phyloP scores from a whole-genome alignment of 92 coral and sea anemone species.

The Porites evermanni region DNA sequence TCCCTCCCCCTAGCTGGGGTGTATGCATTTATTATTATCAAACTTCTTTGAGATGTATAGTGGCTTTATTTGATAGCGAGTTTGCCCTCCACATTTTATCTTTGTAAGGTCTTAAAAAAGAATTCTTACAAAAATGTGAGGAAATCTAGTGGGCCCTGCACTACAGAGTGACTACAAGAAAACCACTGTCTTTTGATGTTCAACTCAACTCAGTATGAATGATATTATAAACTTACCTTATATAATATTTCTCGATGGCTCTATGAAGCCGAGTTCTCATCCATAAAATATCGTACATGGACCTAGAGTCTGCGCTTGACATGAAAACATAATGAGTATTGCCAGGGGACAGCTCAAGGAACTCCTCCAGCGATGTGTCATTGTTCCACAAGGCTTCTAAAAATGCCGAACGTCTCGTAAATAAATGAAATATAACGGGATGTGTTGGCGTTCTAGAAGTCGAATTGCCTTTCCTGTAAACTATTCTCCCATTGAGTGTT shows the following conservation, averaged over 20 bases:
- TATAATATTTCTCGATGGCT: slow-evolving; percentile 73
- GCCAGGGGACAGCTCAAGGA: slow-evolving; percentile 79
- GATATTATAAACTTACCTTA: slow-evolving; percentile 69
- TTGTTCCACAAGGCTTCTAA: slow-evolving; percentile 93
- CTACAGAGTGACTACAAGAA: too few species aligned
- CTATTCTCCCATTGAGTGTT: slow-evolving; percentile 87
- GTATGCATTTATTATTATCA: too few species aligned
- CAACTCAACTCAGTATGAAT: too few species aligned
- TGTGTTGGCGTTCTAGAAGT: slow-evolving; percentile 67
- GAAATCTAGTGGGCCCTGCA: too few species aligned
- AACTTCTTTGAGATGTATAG: too few species aligned
- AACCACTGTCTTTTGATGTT: too few species aligned
- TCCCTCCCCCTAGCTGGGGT: too few species aligned
- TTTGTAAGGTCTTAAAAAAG: too few species aligned
- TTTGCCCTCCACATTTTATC: too few species aligned
- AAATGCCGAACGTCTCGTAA: slow-evolving; percentile 90
- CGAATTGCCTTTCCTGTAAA: slow-evolving; percentile 66
- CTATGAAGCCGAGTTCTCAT: slow-evolving; percentile 68
- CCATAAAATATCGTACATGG: slow-evolving; percentile 75
- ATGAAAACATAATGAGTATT: slow-evolving; percentile 91
- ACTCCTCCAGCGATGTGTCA: slow-evolving; percentile 65
- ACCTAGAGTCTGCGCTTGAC: slow-evolving; percentile 73
- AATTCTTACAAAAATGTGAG: too few species aligned
- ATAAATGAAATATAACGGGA: slow-evolving; percentile 88
- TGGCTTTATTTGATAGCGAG: too few species aligned